Percentiles rank a stretch among this genome's conserved stretches.
These are phyloP conservation scores for Coelinius sp. DNA, from an alignment of 2,888 invertebrate genomes.

Conservation along the genomic window DNA sequence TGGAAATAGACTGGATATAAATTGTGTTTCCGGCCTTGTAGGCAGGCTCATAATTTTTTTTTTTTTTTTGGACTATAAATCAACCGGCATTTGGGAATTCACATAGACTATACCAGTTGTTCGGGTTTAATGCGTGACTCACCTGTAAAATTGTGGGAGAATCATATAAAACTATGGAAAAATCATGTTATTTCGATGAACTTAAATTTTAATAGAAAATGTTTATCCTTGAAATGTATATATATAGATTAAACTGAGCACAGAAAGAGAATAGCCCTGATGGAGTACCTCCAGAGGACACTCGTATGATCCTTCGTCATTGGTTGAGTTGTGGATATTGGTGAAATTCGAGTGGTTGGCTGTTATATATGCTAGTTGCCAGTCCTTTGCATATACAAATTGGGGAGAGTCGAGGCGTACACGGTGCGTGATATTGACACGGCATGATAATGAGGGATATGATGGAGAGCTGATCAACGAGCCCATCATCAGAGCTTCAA, in stretches of 20 bases:
- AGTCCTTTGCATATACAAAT: conserved; percentile 21
- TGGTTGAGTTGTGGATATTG: conserved; percentile 13
- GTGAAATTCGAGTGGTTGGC: conserved; percentile 12
- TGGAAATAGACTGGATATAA: conserved; percentile 7
- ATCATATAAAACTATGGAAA: too few species aligned
- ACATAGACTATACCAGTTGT: conserved; percentile 5
- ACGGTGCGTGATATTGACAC: conserved; percentile 32
- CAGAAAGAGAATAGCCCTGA: conserved; percentile 12
- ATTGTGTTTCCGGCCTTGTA: conserved; percentile 16
- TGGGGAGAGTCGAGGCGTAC: conserved; percentile 14
- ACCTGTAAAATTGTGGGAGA: conserved; percentile 2
- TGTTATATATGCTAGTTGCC: conserved; percentile 1
- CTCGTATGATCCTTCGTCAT: conserved; percentile 17
- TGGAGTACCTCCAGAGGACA: conserved; percentile 21
- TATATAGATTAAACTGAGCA: neutral
- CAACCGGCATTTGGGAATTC: conserved; percentile 14
- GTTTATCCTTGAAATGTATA: neutral
- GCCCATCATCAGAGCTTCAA: neutral
- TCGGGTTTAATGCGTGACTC: conserved; percentile 1
- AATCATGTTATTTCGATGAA: too few species aligned
- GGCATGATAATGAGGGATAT: conserved; percentile 28
- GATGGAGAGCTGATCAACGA: conserved; percentile 30
- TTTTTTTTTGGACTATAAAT: conserved; percentile 12
- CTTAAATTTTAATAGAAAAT: too few species aligned
- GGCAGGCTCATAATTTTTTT: neutral